Conservation (phyloP, 2,888 invertebrate species). For the Xanthorhoe spadicearia region DNA sequence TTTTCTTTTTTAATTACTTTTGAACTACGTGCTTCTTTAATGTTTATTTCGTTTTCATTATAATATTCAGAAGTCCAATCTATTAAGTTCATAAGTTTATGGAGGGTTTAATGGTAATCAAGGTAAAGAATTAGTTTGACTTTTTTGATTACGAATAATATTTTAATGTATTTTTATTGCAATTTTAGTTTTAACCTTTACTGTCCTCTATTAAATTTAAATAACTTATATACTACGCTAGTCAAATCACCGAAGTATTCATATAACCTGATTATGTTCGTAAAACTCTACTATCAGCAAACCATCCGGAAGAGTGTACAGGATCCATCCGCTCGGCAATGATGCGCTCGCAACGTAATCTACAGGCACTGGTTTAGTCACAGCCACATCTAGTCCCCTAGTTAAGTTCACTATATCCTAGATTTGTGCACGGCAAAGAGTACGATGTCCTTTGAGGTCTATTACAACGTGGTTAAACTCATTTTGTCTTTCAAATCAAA, state of each 20-base stretch:
- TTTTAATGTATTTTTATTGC: not conserved
- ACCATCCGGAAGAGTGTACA: slow-evolving; percentile 21
- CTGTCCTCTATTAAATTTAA: not conserved
- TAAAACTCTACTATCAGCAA: slow-evolving; percentile 16
- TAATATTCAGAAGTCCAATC: slow-evolving; percentile 7
- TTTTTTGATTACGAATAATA: not conserved
- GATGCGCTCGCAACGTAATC: slow-evolving; percentile 6
- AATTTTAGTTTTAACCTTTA: not conserved
- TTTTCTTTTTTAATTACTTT: slow-evolving; percentile 40
- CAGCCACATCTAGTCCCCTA: slow-evolving; percentile 3
- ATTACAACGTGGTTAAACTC: not conserved
- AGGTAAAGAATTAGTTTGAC: not conserved
- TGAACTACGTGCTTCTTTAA: slow-evolving; percentile 30
- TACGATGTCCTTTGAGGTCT: not conserved
- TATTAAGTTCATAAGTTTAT: slow-evolving; percentile 8
- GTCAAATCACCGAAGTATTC: not conserved
- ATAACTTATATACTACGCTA: not conserved
- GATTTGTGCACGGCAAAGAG: not conserved
- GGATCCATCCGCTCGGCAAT: slow-evolving; percentile 19
- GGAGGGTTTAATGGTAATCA: slow-evolving; percentile 4
- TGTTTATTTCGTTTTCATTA: slow-evolving; percentile 22
- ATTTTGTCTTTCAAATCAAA: too few species aligned
- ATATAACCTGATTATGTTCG: slow-evolving; percentile 2
- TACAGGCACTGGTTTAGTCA: slow-evolving; percentile 12
- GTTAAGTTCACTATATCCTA: slow-evolving; percentile 1